Base-by-base conservation (phyloP, 2,888 invertebrate genomes). In the Zygogramma bicolorata region DNA sequence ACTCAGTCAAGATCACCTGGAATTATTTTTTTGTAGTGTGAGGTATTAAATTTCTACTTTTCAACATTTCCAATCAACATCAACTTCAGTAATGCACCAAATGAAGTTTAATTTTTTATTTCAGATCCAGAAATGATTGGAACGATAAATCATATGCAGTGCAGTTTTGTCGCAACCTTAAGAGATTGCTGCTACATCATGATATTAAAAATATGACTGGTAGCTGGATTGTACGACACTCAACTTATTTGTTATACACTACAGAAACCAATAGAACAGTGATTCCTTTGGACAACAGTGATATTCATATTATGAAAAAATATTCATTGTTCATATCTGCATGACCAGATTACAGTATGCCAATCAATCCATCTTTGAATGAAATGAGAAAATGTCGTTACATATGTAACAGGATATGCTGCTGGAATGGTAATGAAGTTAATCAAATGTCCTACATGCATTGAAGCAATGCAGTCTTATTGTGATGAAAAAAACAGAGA, bases 1-100 rank as follows among this genome's bases (percentile, higher is more conserved):
- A 59, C 10, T 68, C 20, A 71, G 71, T 68, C 20, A 71, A 67
- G 68, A 71, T 59, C 71, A 68, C 59, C 25, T 71, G 15, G 71
- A 70, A 38, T 63, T 68, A 58, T 70, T 70, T 38, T 65, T 65
- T 65, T 59, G 53, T n/a, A 46, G 38, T 22, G 31, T 67, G 13
- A 67, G 71, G 67, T 71, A 62, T 25, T n/a, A 58, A 18, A 58
- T 7, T 15, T 22, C 22, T 40, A 57, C 22, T 18, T 49, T 31
- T 61, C 25, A 49, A 18, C 46, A 49, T 18, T 49, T 49, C 20
- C 20, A 13, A n/a, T 20, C 10, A 49, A 49, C 46, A 49, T 49
- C 46, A 49, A 49, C 46, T 49, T 20, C 20, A 20, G 6, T 49
- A 49, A 20, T 49, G 46, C 7, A 20, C 46, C 27, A 18, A 63